A percentile compares a stretch with the other conserved stretches of the same genome.
phyloP scores from a whole-genome alignment of 2,113 vertebrate species.

The Genyomyrus donnyi region DNA sequence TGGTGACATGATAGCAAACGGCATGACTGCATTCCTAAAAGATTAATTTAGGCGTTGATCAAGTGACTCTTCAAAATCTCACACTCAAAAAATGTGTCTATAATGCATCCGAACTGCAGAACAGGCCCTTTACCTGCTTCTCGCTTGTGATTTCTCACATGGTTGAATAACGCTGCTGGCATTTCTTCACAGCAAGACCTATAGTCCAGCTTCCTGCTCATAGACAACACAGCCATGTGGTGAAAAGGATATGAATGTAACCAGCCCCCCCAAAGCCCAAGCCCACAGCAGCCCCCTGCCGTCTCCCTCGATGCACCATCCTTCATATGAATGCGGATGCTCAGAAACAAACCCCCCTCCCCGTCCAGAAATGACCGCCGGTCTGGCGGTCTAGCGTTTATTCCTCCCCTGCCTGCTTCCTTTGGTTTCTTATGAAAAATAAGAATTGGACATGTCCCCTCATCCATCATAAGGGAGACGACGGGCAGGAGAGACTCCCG shows the following conservation, averaged over 20 bases:
- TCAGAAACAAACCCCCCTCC: background rate
- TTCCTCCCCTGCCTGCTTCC: conserved; percentile 17
- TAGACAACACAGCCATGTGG: background rate
- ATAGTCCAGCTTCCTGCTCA: background rate
- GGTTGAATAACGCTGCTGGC: background rate
- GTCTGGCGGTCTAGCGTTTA: conserved; percentile 32
- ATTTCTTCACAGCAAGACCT: background rate
- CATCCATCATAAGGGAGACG: conserved; percentile 36
- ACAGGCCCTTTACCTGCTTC: background rate
- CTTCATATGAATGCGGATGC: background rate
- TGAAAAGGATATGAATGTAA: background rate
- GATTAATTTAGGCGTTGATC: background rate
- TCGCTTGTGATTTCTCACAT: background rate
- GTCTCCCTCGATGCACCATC: background rate
- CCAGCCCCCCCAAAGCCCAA: background rate
- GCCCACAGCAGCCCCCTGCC: background rate
- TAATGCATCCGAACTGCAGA: background rate
- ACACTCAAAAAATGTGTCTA: background rate
- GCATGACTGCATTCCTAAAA: background rate
- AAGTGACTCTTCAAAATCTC: background rate
- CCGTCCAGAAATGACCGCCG: conserved; percentile 29
- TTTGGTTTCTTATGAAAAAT: conserved; percentile 26
- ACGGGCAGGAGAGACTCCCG: conserved; percentile 24
- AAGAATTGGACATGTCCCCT: conserved; percentile 35
- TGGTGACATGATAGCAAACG: background rate